Evolutionary conservation across 1,140 invertebrate species (phyloP).

Genomic region (Dreissena polymorpha): DNA sequence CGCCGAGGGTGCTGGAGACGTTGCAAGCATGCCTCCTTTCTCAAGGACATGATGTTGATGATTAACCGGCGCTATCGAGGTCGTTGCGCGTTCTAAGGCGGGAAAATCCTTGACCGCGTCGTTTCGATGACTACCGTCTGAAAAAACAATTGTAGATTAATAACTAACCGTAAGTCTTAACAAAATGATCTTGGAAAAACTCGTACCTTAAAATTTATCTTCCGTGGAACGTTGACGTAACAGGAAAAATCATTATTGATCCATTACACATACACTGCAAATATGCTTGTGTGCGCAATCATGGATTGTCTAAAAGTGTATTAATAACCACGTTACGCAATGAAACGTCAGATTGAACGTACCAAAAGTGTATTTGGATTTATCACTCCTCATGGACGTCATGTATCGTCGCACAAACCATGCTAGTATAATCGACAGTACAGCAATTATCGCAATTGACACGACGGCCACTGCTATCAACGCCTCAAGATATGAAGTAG

Average conservation of each 20-base stretch:
- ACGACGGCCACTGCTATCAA: constrained; percentile 11
- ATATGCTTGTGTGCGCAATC: too few species aligned
- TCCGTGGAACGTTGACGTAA: too few species aligned
- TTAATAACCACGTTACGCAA: too few species aligned
- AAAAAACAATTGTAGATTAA: too few species aligned
- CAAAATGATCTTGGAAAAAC: too few species aligned
- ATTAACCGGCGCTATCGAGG: constrained; percentile 16
- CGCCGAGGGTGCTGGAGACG: constrained; percentile 23
- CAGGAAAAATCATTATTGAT: too few species aligned
- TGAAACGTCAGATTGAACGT: too few species aligned
- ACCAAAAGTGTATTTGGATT: too few species aligned
- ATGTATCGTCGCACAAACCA: background rate
- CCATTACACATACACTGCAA: too few species aligned
- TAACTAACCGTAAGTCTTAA: too few species aligned
- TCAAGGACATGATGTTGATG: constrained; percentile 29
- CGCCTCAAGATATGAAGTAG: background rate
- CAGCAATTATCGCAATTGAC: constrained; percentile 6
- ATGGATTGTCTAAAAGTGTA: too few species aligned
- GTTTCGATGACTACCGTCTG: background rate
- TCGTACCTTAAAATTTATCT: too few species aligned
- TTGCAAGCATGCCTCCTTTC: constrained; percentile 2
- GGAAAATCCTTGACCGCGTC: background rate
- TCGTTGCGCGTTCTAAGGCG: background rate
- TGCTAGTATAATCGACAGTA: constrained; percentile 3
- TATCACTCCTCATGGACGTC: background rate